These are phyloP conservation scores for Fulmarus glacialis DNA, from an alignment of 2,113 vertebrate species.

Conservation along the genomic window DNA sequence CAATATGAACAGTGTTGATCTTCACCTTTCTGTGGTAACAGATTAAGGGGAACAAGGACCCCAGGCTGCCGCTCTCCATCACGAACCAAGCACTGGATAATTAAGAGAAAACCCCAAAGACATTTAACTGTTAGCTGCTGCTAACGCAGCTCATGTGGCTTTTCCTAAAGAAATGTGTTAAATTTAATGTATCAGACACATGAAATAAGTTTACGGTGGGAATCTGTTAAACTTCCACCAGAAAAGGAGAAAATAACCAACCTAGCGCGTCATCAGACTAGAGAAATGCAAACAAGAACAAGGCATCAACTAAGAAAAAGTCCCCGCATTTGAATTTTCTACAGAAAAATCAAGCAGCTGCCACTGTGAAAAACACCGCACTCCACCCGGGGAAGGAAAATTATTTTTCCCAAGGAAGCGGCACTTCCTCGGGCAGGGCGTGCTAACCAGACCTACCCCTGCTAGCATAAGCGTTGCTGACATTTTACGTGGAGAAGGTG, in stretches of 20 bases:
- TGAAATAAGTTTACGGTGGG: background rate
- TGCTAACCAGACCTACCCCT: background rate
- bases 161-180: background rate
- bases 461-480: fast-evolving
- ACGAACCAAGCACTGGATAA: fast-evolving
- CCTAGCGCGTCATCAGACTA: background rate
- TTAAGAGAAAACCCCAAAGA: background rate
- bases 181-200: background rate
- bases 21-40: background rate
- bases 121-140: background rate
- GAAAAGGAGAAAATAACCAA: background rate
- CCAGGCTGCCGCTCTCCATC: background rate
- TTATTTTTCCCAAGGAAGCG: background rate
- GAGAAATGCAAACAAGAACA: background rate
- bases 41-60: background rate
- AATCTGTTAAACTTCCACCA: background rate
- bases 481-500: background rate
- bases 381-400: background rate
- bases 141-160: background rate
- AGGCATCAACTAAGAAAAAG: background rate
- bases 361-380: background rate
- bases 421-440: background rate
- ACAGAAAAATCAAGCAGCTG: constrained; percentile 10
- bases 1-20: background rate
- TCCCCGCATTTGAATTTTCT: background rate